Conservation (phyloP, 2,113 vertebrate species). For the Aleadryas rufinucha region DNA sequence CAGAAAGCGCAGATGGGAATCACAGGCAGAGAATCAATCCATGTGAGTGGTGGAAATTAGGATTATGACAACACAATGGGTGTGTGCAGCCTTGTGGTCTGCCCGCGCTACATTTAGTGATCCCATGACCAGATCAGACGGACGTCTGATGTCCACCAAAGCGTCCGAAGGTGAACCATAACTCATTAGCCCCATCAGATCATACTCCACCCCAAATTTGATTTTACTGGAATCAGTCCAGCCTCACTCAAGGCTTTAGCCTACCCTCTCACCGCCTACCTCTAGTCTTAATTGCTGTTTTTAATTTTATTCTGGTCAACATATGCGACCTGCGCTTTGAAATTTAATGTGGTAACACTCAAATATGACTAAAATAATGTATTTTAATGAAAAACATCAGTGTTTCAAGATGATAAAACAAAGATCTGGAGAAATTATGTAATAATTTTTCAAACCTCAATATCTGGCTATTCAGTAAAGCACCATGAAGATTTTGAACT, state of each 20-base stretch:
- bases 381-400: background rate
- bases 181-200: background rate
- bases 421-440: background rate
- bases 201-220: background rate
- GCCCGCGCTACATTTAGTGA: background rate
- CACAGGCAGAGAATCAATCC: background rate
- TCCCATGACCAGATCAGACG: background rate
- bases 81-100: background rate
- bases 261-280: background rate
- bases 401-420: background rate
- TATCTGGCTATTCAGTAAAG: background rate
- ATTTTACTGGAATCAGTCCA: background rate
- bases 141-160: accelerated
- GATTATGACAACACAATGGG: background rate
- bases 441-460: background rate
- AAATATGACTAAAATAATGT: background rate
- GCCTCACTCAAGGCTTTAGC: background rate
- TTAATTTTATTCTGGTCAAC: background rate
- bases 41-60: background rate
- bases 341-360: background rate
- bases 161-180: background rate
- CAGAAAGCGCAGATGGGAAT: background rate
- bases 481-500: background rate
- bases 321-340: background rate
- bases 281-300: background rate